These are phyloP conservation scores for Malacosoma neustria DNA, from an alignment of 2,888 invertebrate genomes.

Conservation along the genomic window DNA sequence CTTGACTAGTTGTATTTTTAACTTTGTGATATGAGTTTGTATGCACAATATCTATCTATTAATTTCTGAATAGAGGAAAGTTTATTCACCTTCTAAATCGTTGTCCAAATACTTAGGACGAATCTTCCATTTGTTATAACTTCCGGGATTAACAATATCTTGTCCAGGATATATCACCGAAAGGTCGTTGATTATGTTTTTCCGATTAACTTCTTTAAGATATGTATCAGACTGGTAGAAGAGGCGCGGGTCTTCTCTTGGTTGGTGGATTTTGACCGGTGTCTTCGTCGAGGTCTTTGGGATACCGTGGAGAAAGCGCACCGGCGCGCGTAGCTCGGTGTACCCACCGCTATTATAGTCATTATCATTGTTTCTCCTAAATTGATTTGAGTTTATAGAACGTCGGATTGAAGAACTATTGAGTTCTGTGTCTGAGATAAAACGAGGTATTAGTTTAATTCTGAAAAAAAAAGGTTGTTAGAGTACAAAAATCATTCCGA, in stretches of 20 bases:
- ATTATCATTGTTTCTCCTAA: conserved; percentile 43
- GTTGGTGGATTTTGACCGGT: conserved; percentile 38
- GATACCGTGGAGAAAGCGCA: conserved; percentile 30
- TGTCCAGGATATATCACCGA: conserved; percentile 43
- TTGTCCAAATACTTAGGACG: neutral
- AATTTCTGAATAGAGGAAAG: neutral
- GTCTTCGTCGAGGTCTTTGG: conserved; percentile 26
- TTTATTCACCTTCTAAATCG: neutral
- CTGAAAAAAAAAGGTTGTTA: conserved; percentile 33
- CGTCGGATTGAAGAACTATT: conserved; percentile 22
- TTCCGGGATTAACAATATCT: conserved; percentile 35
- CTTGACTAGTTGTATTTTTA: no score
- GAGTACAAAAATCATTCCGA: no score
- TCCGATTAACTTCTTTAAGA: conserved; percentile 46
- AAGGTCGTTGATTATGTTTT: conserved; percentile 44
- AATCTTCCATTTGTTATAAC: neutral
- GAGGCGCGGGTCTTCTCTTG: conserved; percentile 56
- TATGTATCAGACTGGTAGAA: conserved; percentile 62
- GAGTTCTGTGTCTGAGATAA: conserved; percentile 9
- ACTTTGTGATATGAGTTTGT: no score
- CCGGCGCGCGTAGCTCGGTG: conserved; percentile 29
- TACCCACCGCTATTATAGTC: conserved; percentile 50
- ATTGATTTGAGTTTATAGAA: conserved; percentile 20
- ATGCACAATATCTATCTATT: no score
- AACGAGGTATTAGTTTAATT: conserved; percentile 29